A percentile compares a stretch with the other conserved stretches of the same genome.
Evolutionary conservation across 2,113 vertebrate species (phyloP).

Genomic region (Octodon degus): DNA sequence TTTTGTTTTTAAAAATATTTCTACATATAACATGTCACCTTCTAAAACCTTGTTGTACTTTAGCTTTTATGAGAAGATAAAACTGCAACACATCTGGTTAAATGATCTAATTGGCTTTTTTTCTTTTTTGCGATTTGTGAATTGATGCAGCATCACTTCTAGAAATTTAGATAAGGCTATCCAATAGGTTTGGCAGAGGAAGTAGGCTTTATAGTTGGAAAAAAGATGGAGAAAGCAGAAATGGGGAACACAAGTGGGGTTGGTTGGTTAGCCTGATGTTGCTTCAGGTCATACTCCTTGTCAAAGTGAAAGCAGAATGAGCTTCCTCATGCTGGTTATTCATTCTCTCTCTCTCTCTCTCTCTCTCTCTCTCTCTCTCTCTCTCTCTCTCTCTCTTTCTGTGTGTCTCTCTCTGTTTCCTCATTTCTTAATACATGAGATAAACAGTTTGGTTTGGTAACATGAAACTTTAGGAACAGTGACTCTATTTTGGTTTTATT

Average conservation of each 20-base stretch:
- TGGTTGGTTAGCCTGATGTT: background rate
- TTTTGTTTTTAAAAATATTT: slow-evolving; percentile 9
- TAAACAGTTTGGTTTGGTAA: background rate
- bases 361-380: too few species aligned
- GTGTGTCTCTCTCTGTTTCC: too few species aligned
- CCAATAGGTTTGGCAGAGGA: background rate
- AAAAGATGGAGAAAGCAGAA: background rate
- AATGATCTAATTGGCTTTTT: background rate
- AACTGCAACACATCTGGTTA: background rate
- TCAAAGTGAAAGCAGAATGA: background rate
- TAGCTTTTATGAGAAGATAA: slow-evolving; percentile 26
- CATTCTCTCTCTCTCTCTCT: too few species aligned
- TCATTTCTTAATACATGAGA: background rate
- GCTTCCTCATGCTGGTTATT: background rate
- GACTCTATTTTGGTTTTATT: background rate
- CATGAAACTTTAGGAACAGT: background rate
- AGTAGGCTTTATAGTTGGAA: background rate
- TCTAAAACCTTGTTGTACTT: background rate
- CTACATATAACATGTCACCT: background rate
- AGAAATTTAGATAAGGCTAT: background rate
- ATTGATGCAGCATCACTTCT: background rate
- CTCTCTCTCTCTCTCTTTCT: too few species aligned
- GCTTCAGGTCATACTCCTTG: background rate
- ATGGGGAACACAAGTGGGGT: background rate
- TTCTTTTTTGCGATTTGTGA: background rate